These are phyloP conservation scores for Panagrolaimus sp. DNA, from an alignment of 1,140 invertebrate genomes.

Conservation along the genomic window DNA sequence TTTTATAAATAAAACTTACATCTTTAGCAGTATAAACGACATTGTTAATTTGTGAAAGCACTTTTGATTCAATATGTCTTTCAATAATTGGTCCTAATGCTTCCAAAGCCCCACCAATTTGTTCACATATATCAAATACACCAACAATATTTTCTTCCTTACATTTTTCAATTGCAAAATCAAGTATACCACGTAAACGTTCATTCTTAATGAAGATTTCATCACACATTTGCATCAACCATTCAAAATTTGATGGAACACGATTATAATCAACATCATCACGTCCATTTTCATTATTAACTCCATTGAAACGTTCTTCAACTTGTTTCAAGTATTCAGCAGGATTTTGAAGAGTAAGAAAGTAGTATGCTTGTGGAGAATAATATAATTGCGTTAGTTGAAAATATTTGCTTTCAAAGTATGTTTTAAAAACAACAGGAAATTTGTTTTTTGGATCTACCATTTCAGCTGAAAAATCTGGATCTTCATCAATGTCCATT, in stretches of 20 bases:
- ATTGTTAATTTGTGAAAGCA: constrained; percentile 82
- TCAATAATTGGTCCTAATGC: constrained; percentile 82
- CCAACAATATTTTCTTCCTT: constrained; percentile 88
- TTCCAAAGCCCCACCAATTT: constrained; percentile 82
- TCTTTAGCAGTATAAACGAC: constrained; percentile 71
- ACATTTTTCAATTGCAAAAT: constrained; percentile 82
- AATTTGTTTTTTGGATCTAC: constrained; percentile 66
- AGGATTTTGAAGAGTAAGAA: constrained; percentile 87
- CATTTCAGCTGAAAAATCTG: too few species aligned
- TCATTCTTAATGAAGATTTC: constrained; percentile 93
- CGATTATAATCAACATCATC: constrained; percentile 86
- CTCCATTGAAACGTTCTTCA: constrained; percentile 79
- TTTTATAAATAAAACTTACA: constrained; percentile 28
- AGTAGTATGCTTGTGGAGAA: constrained; percentile 82
- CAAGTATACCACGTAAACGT: constrained; percentile 91
- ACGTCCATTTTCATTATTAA: too few species aligned
- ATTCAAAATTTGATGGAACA: constrained; percentile 79
- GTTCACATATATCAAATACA: constrained; percentile 88
- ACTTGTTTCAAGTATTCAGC: constrained; percentile 94
- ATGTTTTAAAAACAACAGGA: constrained; percentile 84
- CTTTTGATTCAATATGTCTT: constrained; percentile 85
- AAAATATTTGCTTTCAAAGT: constrained; percentile 88
- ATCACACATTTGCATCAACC: constrained; percentile 82
- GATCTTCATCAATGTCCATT: too few species aligned
- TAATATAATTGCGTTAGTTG: constrained; percentile 94